Conservation (phyloP, 2,888 invertebrate species). For the Scrobipalpa costella region DNA sequence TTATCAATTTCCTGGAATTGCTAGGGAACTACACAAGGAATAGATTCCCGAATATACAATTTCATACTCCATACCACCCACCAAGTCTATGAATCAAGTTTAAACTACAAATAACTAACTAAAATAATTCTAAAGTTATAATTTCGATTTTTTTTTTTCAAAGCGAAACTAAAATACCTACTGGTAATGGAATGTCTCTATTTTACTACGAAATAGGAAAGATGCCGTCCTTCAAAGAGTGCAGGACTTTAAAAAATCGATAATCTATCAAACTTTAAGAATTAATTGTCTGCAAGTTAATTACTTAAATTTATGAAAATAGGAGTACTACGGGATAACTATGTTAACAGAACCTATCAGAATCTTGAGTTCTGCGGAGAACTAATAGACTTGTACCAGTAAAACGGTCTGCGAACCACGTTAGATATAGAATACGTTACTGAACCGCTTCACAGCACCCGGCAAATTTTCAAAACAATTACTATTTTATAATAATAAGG, state of each 20-base stretch:
- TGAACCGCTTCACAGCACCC: slow-evolving; percentile 13
- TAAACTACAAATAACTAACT: not conserved
- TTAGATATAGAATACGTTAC: not conserved
- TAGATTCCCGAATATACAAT: not conserved
- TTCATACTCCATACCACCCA: slow-evolving; percentile 31
- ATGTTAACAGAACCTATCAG: not conserved
- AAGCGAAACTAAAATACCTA: slow-evolving; percentile 3
- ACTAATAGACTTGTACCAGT: slow-evolving; percentile 2
- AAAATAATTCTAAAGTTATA: not conserved
- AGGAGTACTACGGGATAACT: not conserved
- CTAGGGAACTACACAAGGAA: not conserved
- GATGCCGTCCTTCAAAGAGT: not conserved
- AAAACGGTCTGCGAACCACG: slow-evolving; percentile 1
- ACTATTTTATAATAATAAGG: not conserved
- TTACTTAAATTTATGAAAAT: not conserved
- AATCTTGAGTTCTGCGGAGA: not conserved
- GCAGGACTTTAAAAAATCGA: slow-evolving; percentile 16
- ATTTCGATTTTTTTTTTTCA: not conserved
- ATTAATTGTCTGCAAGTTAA: not conserved
- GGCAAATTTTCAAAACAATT: slow-evolving; percentile 16
- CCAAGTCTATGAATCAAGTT: slow-evolving; percentile 4
- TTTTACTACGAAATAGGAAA: not conserved
- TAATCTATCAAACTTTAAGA: slow-evolving; percentile 6
- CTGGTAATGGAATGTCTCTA: not conserved
- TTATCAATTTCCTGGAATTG: not conserved